Evolutionary conservation across 2,888 invertebrate genomes (phyloP).

Genomic region (Eilema caniola): DNA sequence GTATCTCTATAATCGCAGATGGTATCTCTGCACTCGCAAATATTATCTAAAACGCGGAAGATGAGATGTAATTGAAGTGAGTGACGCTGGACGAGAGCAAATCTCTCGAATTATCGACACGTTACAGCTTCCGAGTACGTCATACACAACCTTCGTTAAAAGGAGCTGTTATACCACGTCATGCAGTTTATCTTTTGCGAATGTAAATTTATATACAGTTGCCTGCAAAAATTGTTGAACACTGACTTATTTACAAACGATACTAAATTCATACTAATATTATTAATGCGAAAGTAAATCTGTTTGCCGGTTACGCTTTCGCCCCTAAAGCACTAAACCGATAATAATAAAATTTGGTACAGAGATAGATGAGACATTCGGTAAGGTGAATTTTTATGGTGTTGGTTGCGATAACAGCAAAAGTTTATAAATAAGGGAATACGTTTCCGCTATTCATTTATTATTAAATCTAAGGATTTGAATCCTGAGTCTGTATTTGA

Average conservation of each 20-base stretch:
- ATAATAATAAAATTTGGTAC: no score
- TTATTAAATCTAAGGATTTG: no score
- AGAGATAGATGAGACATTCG: no score
- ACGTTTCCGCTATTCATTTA: no score
- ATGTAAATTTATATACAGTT: background rate
- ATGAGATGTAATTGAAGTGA: constrained; percentile 18
- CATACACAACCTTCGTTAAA: constrained; percentile 17
- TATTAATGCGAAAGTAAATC: no score
- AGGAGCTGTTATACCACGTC: background rate
- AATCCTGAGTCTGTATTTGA: no score
- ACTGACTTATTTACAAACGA: background rate
- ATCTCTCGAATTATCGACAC: constrained; percentile 28
- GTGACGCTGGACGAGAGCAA: constrained; percentile 27
- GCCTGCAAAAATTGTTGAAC: background rate
- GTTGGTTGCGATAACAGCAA: no score
- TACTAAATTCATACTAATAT: no score
- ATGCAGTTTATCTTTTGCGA: background rate
- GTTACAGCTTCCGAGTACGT: constrained; percentile 36
- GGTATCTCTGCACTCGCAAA: constrained; percentile 43
- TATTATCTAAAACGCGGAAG: constrained; percentile 50
- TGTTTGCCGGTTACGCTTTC: no score
- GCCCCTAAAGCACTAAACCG: no score
- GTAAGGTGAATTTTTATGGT: no score
- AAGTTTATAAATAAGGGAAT: no score
- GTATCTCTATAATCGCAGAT: constrained; percentile 31